Evolutionary conservation across 2,797 vertebrate species (phyloP), one percentile per base, ranked within the genome.

Genomic region (Artibeus jamaicensis): DNA sequence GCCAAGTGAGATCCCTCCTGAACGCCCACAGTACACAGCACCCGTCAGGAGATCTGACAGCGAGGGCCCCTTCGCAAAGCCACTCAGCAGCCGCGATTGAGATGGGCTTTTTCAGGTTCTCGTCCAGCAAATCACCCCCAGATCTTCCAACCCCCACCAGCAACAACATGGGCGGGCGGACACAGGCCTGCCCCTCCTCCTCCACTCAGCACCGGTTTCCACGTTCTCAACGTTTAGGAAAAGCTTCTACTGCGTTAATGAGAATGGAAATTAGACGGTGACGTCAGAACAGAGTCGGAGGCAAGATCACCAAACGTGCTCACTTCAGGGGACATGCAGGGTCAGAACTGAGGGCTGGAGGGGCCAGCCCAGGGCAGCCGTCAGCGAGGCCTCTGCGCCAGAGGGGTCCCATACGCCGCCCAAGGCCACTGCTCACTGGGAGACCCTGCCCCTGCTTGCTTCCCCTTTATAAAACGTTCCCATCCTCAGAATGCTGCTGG

Each of bases 121-220:
- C 24, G 0, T 34, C 76, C 24, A 3, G 15, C 32, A 26, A 26
- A 3, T 11, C 39, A 34, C 6, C 8, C 21, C 39, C 42, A 19
- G 74, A 12, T 10, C 59, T 29, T 81, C 12, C 78, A 32, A 37
- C 12, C 77, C 29, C 89, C 1, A 8, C 39, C 9, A 11, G n/a
- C 34, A 37, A 34, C 0, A 7, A 42, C 39, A 0, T 5, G 26
- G 65, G 42, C 16, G 1, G 0, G 0, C 12, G 34, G 37, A 24
- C 8, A 0, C 0, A 10, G 29, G 37, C 24, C 14, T 21, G 14
- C 6, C 26, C 32, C 26, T 11, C n/a, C 39, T 37, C 44, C 73
- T 29, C 73, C 19, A n/a, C 4, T 86, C 53, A 48, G 2, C 19
- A 37, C 2, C 6, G 6, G 26, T 12, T 42, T 24, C 77, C 57